Conservation (phyloP, 2,113 vertebrate species). For the Paratilapia polleni region DNA sequence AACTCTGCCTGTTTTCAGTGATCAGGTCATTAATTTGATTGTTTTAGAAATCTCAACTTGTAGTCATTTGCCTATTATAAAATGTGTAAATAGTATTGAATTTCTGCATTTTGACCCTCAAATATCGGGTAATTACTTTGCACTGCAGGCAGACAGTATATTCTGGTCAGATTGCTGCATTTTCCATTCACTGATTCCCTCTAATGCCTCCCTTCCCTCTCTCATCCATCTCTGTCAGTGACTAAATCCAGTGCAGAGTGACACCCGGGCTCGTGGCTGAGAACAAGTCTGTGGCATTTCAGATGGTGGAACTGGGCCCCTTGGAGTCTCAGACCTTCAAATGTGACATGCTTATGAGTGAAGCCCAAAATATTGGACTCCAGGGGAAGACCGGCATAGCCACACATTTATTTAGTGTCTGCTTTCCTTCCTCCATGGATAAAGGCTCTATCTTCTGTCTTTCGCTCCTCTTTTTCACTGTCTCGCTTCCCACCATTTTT, state of each 20-base stretch:
- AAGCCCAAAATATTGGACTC: conserved; percentile 62
- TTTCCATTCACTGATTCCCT: conserved; percentile 72
- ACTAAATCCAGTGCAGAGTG: conserved; percentile 69
- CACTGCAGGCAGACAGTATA: conserved; percentile 58
- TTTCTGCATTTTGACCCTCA: conserved; percentile 33
- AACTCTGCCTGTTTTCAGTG: neutral
- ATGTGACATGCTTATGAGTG: conserved; percentile 64
- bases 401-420: conserved; percentile 52
- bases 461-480: neutral
- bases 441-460: conserved; percentile 42
- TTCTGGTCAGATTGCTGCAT: conserved; percentile 54
- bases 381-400: conserved; percentile 44
- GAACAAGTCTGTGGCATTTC: conserved; percentile 77
- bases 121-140: conserved; percentile 33
- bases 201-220: conserved; percentile 70
- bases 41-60: neutral
- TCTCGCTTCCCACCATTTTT: neutral
- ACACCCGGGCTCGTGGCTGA: conserved; percentile 69
- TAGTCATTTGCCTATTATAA: neutral
- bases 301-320: conserved; percentile 62
- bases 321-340: conserved; percentile 59
- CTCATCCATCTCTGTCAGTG: conserved; percentile 75
- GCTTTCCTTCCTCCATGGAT: conserved; percentile 50
- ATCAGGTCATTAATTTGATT: neutral
- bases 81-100: neutral